Percentiles rank a stretch among this genome's conserved stretches.
Evolutionary conservation across 2,888 invertebrate species (phyloP).

Genomic region (Furcula furcula): DNA sequence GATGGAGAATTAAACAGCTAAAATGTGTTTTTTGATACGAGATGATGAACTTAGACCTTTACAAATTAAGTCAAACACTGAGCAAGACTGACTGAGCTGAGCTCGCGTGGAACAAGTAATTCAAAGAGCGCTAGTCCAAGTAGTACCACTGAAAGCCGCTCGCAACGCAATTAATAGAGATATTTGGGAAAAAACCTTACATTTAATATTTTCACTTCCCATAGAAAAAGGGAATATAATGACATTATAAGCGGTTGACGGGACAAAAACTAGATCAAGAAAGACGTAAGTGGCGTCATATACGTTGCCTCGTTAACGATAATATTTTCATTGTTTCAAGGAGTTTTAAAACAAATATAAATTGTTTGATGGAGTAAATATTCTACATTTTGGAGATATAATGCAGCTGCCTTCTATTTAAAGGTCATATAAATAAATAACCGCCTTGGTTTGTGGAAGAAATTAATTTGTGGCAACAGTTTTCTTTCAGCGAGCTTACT

Average conservation of each 20-base stretch:
- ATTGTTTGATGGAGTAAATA: constrained; percentile 4
- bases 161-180: constrained; percentile 4
- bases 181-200: constrained; percentile 19
- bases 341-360: constrained; percentile 6
- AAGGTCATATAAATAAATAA: background rate
- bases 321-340: constrained; percentile 33
- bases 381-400: constrained; percentile 3
- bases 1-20: constrained; percentile 20
- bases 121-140: constrained; percentile 11
- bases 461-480: constrained; percentile 24
- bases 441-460: constrained; percentile 4
- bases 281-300: constrained; percentile 31
- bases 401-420: constrained; percentile 4
- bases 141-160: constrained; percentile 7
- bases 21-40: constrained; percentile 12
- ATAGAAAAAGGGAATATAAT: constrained; percentile 19
- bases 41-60: constrained; percentile 8
- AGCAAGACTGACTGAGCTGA: too few relatives aligned
- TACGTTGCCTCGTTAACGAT: constrained; percentile 29
- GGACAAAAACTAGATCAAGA: too few relatives aligned
- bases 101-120: constrained; percentile 10
- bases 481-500: constrained; percentile 33
- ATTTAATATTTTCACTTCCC: too few relatives aligned
- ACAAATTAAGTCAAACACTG: constrained; percentile 5
- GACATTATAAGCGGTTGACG: too few relatives aligned